Evolutionary conservation across 2,797 vertebrate species (phyloP), one percentile per base, ranked within the genome.

Genomic region (Linurgus olivaceus): DNA sequence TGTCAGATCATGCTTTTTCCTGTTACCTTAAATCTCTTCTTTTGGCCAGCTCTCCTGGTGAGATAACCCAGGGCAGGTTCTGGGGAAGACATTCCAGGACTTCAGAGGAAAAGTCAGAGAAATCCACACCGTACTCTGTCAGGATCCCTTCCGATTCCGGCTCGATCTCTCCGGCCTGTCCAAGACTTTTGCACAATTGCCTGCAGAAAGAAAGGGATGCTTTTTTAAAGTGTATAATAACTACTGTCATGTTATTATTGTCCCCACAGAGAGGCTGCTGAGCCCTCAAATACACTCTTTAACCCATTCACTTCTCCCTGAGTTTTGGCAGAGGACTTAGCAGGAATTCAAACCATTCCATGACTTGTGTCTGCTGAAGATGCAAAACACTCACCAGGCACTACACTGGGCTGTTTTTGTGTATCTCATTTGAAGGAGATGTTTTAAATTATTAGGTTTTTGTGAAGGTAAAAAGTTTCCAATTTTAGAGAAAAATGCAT

Each of bases 81-180:
- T 98, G 98, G 21, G 99, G 99, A 44, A 99, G 98, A 88, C 99
- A 99, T 51, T 96, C 97, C 62, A 99, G 96, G n/a, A 98, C 98
- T 76, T 99, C 98, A 3, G 98, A 96, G 11, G 99, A 92, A 94
- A 99, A 99, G 75, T 99, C 99, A 0, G 99, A 98, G 96, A 98
- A 99, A 97, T 99, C 99, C 11, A 99, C 98, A 9, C 99, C 98
- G 1, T 99, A 98, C 79, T 99, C 99, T 0, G 55, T 98, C 94
- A 99, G 97, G 94, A 99, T 99, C 57, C 99, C 99, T 96, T 99
- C 99, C 0, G 99, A 99, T 97, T 99, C 99, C 0, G 99, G 99
- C 91, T 99, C 99, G 2, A 99, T 99, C 88, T 99, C 99, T 52
- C 99, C 99, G 0, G 99, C 99, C 94, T 99, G 98, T 15, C 99